Base-by-base conservation (phyloP, 2,888 invertebrate genomes). In the Drosophila vallismaia region DNA sequence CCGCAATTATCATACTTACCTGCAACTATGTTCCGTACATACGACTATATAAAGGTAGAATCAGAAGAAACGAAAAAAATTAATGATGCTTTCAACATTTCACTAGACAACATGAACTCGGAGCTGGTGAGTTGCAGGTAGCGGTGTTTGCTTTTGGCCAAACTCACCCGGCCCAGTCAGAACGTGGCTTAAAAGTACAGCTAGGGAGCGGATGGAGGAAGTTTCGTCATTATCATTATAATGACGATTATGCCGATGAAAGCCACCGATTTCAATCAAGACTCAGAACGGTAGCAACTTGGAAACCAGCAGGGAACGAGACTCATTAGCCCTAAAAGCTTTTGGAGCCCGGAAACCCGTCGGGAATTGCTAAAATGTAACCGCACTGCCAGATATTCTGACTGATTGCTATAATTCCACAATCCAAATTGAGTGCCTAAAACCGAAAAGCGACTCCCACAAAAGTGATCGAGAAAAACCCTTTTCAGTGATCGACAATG, bases 81-180 rank as follows among this genome's bases (percentile, higher is more conserved):
- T 82, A 82, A 82, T 86, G 86, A 82, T 80, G 86, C 82, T 86
- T 82, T 82, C 86, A 83, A 80, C 82, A 82, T 82, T 82, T 82
- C 83, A 83, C 82, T 82, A 86, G 82, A 75, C 86, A 31, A 28
- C 40, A 19, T 8, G 24, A 62, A 70, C 63, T 54, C 69, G 63
- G 44, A 26, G 45, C 31, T 19, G 29, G 12, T 45, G 71, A 24
- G 79, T 66, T 84, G 74, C 85, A 82, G 86, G 86, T 66, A 71
- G 56, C 63, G 71, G 48, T 80, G 36, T 42, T 63, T 58, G 54
- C 60, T 64, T 51, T 72, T 56, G 53, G 58, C 53, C 55, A 58
- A 38, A 53, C 46, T 54, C 19, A 63, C 10, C 33, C 44, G 51
- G 46, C 46, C 51, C 48, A n/a, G 19, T 3, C 59, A 24, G 51